Conservation (phyloP, 2,888 invertebrate species). For the Tigriopus californicus region DNA sequence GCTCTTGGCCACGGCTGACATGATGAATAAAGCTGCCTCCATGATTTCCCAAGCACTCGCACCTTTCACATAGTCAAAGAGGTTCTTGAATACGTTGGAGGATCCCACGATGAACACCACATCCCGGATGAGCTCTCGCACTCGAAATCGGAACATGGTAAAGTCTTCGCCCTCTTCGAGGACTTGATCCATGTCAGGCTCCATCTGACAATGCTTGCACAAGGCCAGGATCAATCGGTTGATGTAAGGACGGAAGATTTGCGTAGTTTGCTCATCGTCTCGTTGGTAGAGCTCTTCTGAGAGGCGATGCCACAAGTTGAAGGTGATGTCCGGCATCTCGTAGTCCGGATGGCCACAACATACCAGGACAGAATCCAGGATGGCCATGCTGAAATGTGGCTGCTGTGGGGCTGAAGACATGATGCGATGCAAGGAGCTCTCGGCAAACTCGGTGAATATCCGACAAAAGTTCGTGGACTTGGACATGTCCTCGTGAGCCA, state of each 20-base stretch:
- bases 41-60: conserved; percentile 74
- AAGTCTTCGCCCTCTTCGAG: conserved; percentile 70
- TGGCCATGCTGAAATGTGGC: conserved; percentile 58
- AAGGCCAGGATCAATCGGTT: conserved; percentile 73
- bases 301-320: conserved; percentile 90
- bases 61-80: conserved; percentile 53
- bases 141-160: conserved; percentile 60
- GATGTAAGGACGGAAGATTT: conserved; percentile 69
- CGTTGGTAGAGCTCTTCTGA: conserved; percentile 83
- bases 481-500: conserved; percentile 79
- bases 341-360: conserved; percentile 95
- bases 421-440: conserved; percentile 73
- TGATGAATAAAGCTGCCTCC: conserved; percentile 82
- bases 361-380: conserved; percentile 67
- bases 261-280: conserved; percentile 57
- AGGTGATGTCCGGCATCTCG: conserved; percentile 76
- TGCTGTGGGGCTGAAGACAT: conserved; percentile 39
- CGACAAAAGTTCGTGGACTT: conserved; percentile 39
- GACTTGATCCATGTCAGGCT: conserved; percentile 73
- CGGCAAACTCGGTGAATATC: conserved; percentile 82
- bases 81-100: conserved; percentile 72
- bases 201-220: conserved; percentile 84
- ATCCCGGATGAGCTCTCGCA: conserved; percentile 83
- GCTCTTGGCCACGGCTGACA: conserved; percentile 39
- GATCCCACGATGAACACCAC: conserved; percentile 91